phyloP scores from a whole-genome alignment of 2,113 vertebrate species.

The Petaurus breviceps region DNA sequence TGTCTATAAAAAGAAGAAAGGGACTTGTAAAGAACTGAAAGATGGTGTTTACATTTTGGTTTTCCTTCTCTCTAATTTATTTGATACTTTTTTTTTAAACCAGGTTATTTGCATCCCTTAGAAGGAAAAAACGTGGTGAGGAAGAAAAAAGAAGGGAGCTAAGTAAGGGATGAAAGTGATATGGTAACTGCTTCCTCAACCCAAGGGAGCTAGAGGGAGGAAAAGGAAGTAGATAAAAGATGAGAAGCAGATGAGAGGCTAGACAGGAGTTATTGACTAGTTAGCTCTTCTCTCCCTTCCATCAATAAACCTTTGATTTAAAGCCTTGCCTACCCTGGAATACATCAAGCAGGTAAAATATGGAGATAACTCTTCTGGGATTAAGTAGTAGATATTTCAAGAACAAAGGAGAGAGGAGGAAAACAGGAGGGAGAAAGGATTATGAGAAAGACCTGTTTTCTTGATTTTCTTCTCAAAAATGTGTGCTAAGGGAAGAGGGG shows the following conservation, averaged over 20 bases:
- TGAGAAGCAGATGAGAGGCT: background rate
- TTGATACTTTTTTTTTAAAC: constrained; percentile 5
- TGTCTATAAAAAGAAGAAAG: background rate
- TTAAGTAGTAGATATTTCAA: background rate
- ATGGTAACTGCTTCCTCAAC: background rate
- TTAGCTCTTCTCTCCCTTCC: background rate
- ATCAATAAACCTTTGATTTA: too few species aligned
- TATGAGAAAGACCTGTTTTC: constrained; percentile 9
- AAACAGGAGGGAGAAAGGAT: background rate
- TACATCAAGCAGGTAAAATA: constrained; percentile 26
- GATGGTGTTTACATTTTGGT: background rate
- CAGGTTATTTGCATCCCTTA: background rate
- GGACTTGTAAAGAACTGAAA: background rate
- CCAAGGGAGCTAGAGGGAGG: background rate
- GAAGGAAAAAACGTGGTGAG: background rate
- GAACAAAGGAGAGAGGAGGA: background rate
- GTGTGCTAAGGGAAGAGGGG: background rate
- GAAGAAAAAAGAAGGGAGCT: background rate
- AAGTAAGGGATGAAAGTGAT: background rate
- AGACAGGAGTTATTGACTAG: background rate
- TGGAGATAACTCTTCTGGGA: background rate
- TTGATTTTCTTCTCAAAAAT: constrained; percentile 19
- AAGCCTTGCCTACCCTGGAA: constrained; percentile 39
- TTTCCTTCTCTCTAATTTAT: background rate
- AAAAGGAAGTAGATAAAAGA: constrained; percentile 54